These are phyloP conservation scores for Itoplectis maculator DNA, from an alignment of 2,888 invertebrate genomes.

Conservation along the genomic window DNA sequence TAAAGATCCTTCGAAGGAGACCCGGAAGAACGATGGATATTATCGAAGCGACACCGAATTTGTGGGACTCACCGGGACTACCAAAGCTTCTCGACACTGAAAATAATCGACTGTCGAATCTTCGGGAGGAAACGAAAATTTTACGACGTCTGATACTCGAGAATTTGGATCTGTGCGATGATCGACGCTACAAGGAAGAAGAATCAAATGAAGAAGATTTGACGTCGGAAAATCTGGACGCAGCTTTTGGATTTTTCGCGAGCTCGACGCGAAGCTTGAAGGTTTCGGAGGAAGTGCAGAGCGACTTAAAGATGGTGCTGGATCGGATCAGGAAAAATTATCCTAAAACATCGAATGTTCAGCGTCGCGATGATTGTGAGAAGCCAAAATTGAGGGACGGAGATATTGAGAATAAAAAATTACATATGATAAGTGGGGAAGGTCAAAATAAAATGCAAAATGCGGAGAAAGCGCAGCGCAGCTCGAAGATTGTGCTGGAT, in stretches of 20 bases:
- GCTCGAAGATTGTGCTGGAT: neutral
- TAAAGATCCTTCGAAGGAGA: neutral
- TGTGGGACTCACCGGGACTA: neutral
- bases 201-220: neutral
- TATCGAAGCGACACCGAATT: neutral
- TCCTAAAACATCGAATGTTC: neutral
- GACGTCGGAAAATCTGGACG: neutral
- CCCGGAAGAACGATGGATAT: neutral
- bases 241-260: conserved; percentile 19
- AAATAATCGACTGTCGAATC: conserved; percentile 6
- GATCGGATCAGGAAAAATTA: conserved; percentile 4
- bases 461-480: neutral
- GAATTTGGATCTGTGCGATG: neutral
- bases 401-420: neutral
- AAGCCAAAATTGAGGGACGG: neutral
- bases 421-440: neutral
- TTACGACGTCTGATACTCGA: conserved; percentile 10
- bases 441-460: neutral
- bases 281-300: neutral
- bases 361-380: neutral
- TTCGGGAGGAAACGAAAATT: conserved; percentile 4
- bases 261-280: neutral
- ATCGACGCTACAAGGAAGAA: neutral
- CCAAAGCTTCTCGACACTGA: neutral
- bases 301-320: neutral